A percentile compares a stretch with the other conserved stretches of the same genome.
These are phyloP conservation scores for Orchesellides sinensis DNA, from an alignment of 2,888 invertebrate genomes.

Conservation along the genomic window DNA sequence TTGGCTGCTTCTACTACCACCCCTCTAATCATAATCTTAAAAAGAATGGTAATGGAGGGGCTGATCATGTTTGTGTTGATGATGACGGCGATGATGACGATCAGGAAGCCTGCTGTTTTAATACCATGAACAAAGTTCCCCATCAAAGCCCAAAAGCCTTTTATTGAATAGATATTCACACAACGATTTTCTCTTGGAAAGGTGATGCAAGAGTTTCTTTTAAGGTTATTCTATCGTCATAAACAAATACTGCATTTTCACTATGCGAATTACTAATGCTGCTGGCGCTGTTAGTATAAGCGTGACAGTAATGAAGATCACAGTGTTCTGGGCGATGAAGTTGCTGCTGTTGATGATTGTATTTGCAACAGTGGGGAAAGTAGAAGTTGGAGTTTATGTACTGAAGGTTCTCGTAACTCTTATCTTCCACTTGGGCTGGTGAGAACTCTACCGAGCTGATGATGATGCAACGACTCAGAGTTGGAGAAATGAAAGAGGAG, in stretches of 20 bases:
- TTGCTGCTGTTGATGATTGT: slow-evolving; percentile 12
- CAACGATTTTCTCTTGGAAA: too few relatives aligned
- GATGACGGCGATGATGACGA: slow-evolving; percentile 7
- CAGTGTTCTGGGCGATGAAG: slow-evolving; percentile 28
- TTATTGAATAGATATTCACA: too few relatives aligned
- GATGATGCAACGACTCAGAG: slow-evolving; percentile 15
- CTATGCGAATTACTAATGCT: background rate
- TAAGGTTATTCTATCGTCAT: too few relatives aligned
- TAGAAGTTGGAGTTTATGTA: slow-evolving; percentile 20
- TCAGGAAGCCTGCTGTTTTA: background rate
- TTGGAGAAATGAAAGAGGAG: slow-evolving; percentile 18
- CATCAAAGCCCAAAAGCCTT: too few relatives aligned
- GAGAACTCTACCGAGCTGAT: background rate
- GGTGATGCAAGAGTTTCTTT: too few relatives aligned
- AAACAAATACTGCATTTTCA: too few relatives aligned
- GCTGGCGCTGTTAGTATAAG: background rate
- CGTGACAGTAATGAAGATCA: slow-evolving; percentile 50
- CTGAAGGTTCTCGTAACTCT: slow-evolving; percentile 21
- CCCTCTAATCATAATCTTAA: slow-evolving; percentile 40
- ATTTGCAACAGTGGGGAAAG: background rate
- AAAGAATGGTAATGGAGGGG: slow-evolving; percentile 29
- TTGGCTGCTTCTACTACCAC: slow-evolving; percentile 9
- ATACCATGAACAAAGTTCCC: too few relatives aligned
- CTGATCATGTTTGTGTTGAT: slow-evolving; percentile 26
- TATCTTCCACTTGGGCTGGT: slow-evolving; percentile 19